Evolutionary conservation across 2,888 invertebrate genomes (phyloP).

Genomic region (Apamea sordens): DNA sequence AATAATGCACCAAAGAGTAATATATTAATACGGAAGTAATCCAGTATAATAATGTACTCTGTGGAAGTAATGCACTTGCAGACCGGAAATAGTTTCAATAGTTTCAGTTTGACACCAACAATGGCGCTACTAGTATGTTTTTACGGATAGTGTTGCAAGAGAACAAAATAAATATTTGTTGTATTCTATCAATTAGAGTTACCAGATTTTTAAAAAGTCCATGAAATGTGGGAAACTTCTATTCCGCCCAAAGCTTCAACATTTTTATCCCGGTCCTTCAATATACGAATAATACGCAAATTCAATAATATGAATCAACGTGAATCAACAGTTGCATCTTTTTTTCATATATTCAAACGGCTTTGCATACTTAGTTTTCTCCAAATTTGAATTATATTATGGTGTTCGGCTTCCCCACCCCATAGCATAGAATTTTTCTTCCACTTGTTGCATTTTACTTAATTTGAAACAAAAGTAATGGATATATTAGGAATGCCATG

Average conservation of each 20-base stretch:
- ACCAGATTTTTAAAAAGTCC: conserved; percentile 21
- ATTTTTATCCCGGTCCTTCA: not conserved
- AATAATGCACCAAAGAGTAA: conserved; percentile 6
- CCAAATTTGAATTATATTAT: not conserved
- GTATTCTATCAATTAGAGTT: not conserved
- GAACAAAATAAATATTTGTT: not conserved
- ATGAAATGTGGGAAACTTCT: conserved; percentile 10
- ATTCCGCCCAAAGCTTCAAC: not conserved
- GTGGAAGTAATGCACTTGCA: no score
- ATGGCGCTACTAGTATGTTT: conserved; percentile 45
- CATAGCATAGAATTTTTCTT: not conserved
- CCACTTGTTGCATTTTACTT: conserved; percentile 37
- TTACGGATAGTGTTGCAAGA: conserved; percentile 27
- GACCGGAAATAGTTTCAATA: conserved; percentile 15
- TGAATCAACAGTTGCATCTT: not conserved
- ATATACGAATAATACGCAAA: not conserved
- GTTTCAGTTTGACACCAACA: conserved; percentile 8
- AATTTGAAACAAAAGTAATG: not conserved
- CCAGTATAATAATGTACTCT: no score
- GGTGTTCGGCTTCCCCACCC: no score
- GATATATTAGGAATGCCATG: not conserved
- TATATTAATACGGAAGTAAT: no score
- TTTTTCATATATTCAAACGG: not conserved
- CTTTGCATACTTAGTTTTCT: not conserved
- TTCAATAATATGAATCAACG: not conserved